Evolutionary conservation across 2,113 vertebrate genomes (phyloP).

Genomic region (Antechinus flavipes): DNA sequence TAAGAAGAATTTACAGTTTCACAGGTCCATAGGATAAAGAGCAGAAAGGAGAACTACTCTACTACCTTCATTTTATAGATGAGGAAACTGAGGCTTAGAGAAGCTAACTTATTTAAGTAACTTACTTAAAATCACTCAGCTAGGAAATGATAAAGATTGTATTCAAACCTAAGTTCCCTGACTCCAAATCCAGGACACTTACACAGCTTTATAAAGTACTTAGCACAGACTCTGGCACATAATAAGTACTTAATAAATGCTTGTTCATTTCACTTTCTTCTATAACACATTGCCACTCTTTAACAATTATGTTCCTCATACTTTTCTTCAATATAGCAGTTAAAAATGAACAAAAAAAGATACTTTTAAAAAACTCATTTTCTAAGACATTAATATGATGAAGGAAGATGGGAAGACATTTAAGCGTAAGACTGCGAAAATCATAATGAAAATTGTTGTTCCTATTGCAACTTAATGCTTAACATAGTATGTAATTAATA

Average conservation of each 20-base stretch:
- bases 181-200: neutral
- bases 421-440: neutral
- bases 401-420: neutral
- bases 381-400: neutral
- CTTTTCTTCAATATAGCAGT: neutral
- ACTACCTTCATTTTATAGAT: neutral
- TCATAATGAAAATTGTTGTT: neutral
- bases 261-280: neutral
- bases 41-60: neutral
- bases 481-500: neutral
- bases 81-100: neutral
- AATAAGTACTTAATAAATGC: neutral
- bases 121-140: neutral
- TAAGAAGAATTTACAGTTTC: neutral
- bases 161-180: neutral
- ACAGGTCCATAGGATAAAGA: neutral
- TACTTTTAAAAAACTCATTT: neutral
- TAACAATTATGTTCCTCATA: neutral
- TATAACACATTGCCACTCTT: neutral
- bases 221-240: neutral
- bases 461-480: neutral
- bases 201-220: neutral
- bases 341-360: neutral
- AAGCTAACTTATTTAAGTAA: neutral
- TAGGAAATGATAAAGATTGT: neutral